Evolutionary conservation across 2,113 vertebrate genomes (phyloP).

Genomic region (Brienomyrus longianalis): DNA sequence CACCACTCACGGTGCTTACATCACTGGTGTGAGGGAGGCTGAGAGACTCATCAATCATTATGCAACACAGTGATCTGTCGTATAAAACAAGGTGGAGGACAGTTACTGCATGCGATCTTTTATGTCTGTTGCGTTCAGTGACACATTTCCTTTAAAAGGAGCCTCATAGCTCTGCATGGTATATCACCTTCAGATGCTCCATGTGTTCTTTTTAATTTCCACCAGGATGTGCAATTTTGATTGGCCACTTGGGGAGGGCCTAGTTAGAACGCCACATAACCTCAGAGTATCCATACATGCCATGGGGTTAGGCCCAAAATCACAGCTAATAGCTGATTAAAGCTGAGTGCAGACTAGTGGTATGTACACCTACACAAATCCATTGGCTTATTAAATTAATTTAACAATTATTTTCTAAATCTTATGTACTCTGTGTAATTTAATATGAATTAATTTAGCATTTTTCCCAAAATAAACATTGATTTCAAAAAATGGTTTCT

Average conservation of each 20-base stretch:
- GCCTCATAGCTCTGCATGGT: neutral
- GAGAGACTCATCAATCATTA: slow-evolving; percentile 33
- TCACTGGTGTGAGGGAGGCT: slow-evolving; percentile 42
- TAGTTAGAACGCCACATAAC: neutral
- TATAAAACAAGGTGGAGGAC: neutral
- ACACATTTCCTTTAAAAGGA: neutral
- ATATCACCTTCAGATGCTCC: neutral
- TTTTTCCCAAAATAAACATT: neutral
- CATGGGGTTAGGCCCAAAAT: neutral
- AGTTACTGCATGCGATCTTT: neutral
- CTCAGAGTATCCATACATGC: neutral
- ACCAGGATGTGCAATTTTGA: neutral
- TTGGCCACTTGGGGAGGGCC: neutral
- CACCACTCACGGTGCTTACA: slow-evolving; percentile 48
- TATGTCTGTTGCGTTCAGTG: neutral
- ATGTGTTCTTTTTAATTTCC: neutral
- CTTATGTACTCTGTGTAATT: neutral
- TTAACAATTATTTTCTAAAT: neutral
- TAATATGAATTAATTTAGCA: neutral
- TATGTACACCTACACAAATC: neutral
- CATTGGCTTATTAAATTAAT: neutral
- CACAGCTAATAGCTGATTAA: neutral
- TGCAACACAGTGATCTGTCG: neutral
- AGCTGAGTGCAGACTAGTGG: neutral
- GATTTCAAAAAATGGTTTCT: neutral